A percentile compares a stretch with the other conserved stretches of the same genome.
phyloP scores from a whole-genome alignment of 1,140 invertebrate species.

The Drosophila pseudoobscura region DNA sequence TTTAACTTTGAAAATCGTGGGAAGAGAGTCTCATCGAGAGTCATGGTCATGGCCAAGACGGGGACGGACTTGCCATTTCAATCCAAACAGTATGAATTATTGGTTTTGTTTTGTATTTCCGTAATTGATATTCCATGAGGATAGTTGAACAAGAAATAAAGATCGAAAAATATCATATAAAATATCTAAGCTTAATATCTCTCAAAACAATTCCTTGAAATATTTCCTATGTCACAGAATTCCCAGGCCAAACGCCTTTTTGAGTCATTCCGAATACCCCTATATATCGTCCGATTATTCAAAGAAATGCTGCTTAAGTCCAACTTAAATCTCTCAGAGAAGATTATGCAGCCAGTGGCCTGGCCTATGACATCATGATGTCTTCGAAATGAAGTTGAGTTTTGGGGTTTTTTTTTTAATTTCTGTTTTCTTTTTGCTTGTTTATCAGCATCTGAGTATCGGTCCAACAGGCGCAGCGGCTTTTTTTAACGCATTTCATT shows the following conservation, averaged over 20 bases:
- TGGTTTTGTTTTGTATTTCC: background rate
- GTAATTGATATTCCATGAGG: background rate
- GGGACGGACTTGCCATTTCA: constrained; percentile 3
- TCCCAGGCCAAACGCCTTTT: constrained; percentile 32
- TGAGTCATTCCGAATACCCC: constrained; percentile 46
- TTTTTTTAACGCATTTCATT: constrained; percentile 75
- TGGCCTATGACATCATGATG: constrained; percentile 68
- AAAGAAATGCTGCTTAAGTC: constrained; percentile 60
- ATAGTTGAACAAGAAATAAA: no score
- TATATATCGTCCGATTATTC: constrained; percentile 46
- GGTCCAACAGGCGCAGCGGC: constrained; percentile 54
- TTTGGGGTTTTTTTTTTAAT: constrained; percentile 43
- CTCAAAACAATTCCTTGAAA: no score
- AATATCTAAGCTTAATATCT: background rate
- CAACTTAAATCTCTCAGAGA: constrained; percentile 34
- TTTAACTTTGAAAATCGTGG: constrained; percentile 28
- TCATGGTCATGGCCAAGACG: constrained; percentile 63
- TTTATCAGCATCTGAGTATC: constrained; percentile 55
- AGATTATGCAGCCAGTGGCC: constrained; percentile 48
- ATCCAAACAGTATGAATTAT: background rate
- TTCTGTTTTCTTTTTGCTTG: constrained; percentile 25
- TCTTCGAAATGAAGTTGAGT: constrained; percentile 36
- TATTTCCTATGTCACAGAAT: constrained; percentile 19
- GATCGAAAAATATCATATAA: background rate
- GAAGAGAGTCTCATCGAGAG: constrained; percentile 40